A percentile compares a stretch with the other conserved stretches of the same genome.
phyloP scores from a whole-genome alignment of 2,888 invertebrate species.

The Mimachlamys varia region DNA sequence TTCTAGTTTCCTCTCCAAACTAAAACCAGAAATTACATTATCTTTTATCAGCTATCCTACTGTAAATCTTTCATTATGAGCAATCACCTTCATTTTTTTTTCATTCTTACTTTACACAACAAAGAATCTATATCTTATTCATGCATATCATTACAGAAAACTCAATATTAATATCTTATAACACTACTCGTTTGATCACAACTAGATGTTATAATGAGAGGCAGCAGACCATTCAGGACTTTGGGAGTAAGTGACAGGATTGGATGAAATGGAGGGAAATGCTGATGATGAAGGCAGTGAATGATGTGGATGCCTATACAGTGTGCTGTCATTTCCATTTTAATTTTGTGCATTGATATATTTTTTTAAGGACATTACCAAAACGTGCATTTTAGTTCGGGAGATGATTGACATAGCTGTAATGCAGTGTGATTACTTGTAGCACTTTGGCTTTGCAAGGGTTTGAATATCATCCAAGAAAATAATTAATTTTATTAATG shows the following conservation, averaged over 20 bases:
- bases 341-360: constrained; percentile 13
- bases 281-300: neutral
- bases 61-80: neutral
- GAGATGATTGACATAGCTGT: neutral
- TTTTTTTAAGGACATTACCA: neutral
- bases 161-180: neutral
- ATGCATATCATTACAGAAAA: neutral
- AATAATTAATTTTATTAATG: neutral
- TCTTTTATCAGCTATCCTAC: neutral
- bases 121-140: neutral
- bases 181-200: neutral
- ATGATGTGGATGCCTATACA: neutral
- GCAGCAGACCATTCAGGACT: neutral
- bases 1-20: constrained; percentile 75
- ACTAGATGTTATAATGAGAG: neutral
- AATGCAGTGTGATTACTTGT: no score
- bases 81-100: neutral
- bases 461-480: neutral
- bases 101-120: neutral
- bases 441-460: no score
- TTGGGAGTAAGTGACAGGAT: neutral
- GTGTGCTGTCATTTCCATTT: neutral
- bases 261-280: neutral
- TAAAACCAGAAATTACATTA: constrained; percentile 49
- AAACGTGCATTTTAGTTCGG: neutral